Percentiles rank a stretch among this genome's conserved stretches.
phyloP scores from a whole-genome alignment of 2,888 invertebrate genomes.

The Aradus depressus region DNA sequence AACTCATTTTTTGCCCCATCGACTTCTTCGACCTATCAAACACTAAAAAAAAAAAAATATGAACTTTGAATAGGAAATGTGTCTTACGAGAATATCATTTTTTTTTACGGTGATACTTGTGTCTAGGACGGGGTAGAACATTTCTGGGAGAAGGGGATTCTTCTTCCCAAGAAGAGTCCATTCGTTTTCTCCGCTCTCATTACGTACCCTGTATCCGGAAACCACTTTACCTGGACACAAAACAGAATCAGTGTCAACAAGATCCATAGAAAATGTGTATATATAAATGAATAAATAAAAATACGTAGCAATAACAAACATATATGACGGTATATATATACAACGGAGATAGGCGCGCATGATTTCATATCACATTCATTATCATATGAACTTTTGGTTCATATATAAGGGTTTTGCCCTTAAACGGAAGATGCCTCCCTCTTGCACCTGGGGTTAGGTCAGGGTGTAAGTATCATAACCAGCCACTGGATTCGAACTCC shows the following conservation, averaged over 20 bases:
- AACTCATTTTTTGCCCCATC: background rate
- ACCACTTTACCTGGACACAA: slow-evolving; percentile 56
- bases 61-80: background rate
- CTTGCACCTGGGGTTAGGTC: too few species aligned
- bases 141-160: slow-evolving; percentile 79
- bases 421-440: too few species aligned
- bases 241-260: background rate
- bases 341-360: background rate
- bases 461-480: too few species aligned
- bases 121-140: slow-evolving; percentile 75
- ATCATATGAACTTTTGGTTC: too few species aligned
- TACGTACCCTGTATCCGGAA: slow-evolving; percentile 62
- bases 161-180: slow-evolving; percentile 80
- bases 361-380: too few species aligned
- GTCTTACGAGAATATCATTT: slow-evolving; percentile 56
- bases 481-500: too few species aligned
- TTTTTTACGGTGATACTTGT: slow-evolving; percentile 48
- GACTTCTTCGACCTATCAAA: background rate
- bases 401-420: too few species aligned
- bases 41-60: slow-evolving; percentile 5
- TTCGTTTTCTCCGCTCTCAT: slow-evolving; percentile 47
- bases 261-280: background rate
- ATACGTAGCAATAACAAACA: background rate
- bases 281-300: background rate
- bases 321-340: background rate